phyloP scores from a whole-genome alignment of 2,888 invertebrate genomes.

The Dasysyrphus albostriatus region DNA sequence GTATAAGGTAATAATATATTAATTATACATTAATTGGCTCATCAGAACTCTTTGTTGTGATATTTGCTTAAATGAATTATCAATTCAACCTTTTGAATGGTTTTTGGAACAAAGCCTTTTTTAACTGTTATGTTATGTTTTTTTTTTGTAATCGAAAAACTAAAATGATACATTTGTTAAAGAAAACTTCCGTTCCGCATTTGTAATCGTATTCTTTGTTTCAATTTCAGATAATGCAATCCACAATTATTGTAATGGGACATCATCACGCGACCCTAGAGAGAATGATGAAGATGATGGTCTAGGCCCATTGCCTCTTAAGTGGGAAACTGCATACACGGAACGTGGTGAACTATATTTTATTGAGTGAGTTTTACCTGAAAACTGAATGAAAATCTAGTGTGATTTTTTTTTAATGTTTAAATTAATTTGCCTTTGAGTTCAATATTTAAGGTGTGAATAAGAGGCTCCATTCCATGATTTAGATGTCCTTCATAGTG shows the following conservation, averaged over 20 bases:
- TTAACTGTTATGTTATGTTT: background rate
- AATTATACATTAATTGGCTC: too few relatives aligned
- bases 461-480: too few relatives aligned
- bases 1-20: too few relatives aligned
- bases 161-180: background rate
- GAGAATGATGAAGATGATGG: slow-evolving; percentile 90
- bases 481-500: too few relatives aligned
- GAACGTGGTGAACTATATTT: slow-evolving; percentile 98
- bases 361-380: slow-evolving; percentile 91
- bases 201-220: slow-evolving; percentile 17
- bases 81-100: background rate
- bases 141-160: background rate
- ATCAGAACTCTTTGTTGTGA: too few relatives aligned
- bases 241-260: slow-evolving; percentile 75
- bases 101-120: background rate
- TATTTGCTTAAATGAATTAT: too few relatives aligned
- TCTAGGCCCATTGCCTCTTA: slow-evolving; percentile 95
- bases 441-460: too few relatives aligned
- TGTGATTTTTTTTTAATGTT: slow-evolving; percentile 4
- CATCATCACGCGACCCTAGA: slow-evolving; percentile 71
- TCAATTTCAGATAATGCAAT: slow-evolving; percentile 67
- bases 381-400: background rate
- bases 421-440: background rate
- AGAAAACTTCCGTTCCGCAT: background rate
- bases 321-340: slow-evolving; percentile 99